Percentiles rank a stretch among this genome's conserved stretches.
phyloP scores from a whole-genome alignment of 2,797 vertebrate genomes.

The Chiroxiphia lanceolata region DNA sequence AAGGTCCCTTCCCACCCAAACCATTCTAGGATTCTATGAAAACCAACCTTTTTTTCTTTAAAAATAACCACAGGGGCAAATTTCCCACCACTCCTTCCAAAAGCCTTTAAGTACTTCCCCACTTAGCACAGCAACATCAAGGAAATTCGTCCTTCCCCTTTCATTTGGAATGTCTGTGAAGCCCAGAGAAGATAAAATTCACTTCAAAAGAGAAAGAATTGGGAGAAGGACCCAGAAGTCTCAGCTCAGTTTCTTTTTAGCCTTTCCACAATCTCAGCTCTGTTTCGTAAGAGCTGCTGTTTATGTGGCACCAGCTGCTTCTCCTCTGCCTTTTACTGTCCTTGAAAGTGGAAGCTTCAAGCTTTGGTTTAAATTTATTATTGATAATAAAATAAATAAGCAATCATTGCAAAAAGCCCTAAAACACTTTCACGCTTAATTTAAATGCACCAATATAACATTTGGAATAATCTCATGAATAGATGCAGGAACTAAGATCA shows the following conservation, averaged over 20 bases:
- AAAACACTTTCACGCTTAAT: conserved; percentile 44
- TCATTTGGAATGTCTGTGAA: accelerated
- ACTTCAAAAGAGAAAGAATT: background rate
- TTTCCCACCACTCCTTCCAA: background rate
- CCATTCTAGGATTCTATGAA: accelerated
- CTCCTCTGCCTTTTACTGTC: background rate
- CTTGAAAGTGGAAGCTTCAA: background rate
- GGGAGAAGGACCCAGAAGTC: background rate
- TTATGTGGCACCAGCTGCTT: background rate
- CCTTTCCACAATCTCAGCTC: background rate
- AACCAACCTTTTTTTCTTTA: background rate
- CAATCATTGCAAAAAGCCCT: conserved; percentile 54
- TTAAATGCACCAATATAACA: conserved; percentile 8
- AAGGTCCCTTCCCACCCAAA: background rate
- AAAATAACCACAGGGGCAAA: background rate
- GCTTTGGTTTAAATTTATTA: conserved; percentile 31
- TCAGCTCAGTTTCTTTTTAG: background rate
- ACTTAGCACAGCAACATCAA: accelerated
- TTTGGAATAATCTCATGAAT: conserved; percentile 39
- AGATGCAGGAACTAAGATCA: conserved; percentile 17
- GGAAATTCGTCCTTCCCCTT: background rate
- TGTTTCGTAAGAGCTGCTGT: background rate
- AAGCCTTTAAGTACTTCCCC: background rate
- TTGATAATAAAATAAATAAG: conserved; percentile 60
- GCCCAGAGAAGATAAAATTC: too few relatives aligned